Evolutionary conservation across 2,797 vertebrate genomes (phyloP).

Genomic region (Cuculus canorus): DNA sequence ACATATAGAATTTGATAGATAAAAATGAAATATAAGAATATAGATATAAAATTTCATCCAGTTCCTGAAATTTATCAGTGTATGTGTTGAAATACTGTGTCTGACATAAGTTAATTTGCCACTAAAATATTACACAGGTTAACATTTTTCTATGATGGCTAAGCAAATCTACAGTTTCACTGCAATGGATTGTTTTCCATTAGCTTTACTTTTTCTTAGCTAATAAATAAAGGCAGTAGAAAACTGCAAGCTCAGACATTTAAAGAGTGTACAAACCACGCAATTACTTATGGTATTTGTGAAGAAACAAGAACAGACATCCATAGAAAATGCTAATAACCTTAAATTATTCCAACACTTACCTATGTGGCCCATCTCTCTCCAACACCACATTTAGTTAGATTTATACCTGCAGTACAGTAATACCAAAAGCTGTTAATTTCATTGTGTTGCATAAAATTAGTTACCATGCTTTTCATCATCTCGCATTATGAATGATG

Average conservation of each 20-base stretch:
- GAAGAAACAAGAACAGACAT: conserved; percentile 33
- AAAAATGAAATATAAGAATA: background rate
- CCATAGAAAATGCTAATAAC: conserved; percentile 24
- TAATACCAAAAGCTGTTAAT: conserved; percentile 53
- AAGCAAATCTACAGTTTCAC: conserved; percentile 15
- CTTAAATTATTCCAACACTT: conserved; percentile 46
- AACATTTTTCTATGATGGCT: conserved; percentile 20
- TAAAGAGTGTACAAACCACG: background rate
- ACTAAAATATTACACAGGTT: background rate
- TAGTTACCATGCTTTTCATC: conserved; percentile 36
- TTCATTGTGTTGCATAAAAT: conserved; percentile 66
- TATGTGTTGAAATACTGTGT: background rate
- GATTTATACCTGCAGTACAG: conserved; percentile 44
- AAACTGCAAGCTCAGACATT: conserved; percentile 34
- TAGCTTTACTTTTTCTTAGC: conserved; percentile 23
- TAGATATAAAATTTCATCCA: background rate
- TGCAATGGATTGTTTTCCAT: conserved; percentile 18
- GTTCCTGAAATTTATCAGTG: background rate
- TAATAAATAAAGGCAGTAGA: conserved; percentile 28
- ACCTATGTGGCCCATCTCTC: conserved; percentile 17
- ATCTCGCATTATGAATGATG: conserved; percentile 23
- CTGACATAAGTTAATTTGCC: background rate
- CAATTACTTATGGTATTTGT: conserved; percentile 21
- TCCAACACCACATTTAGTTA: conserved; percentile 18
- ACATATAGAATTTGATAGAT: background rate